Evolutionary conservation across 2,797 vertebrate genomes (phyloP).

Genomic region (Varecia variegata): DNA sequence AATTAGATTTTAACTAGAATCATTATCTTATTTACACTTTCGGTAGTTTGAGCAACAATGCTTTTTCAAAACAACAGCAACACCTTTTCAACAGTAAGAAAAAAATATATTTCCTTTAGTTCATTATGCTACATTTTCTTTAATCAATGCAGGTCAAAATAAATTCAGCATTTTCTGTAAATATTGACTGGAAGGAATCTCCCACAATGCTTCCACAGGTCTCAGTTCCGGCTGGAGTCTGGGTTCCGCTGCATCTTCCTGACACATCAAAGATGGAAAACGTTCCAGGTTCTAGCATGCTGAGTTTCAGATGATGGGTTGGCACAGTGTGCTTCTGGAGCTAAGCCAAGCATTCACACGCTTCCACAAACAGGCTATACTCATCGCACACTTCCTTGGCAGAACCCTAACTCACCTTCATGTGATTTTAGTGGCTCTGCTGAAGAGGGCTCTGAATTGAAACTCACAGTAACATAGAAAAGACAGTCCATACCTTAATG

Average conservation of each 20-base stretch:
- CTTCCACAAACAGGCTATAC: background rate
- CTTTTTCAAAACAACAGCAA: conserved; percentile 32
- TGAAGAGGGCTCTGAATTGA: background rate
- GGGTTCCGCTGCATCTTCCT: background rate
- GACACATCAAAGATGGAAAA: conserved; percentile 24
- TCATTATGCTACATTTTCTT: conserved; percentile 34
- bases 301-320: background rate
- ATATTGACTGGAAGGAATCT: conserved; percentile 23
- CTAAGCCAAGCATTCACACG: background rate
- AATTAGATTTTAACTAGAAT: background rate
- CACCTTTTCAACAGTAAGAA: conserved; percentile 6
- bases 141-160: conserved; percentile 47
- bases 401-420: background rate
- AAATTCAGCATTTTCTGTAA: conserved; percentile 5
- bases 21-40: conserved; percentile 20
- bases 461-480: background rate
- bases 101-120: background rate
- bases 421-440: background rate
- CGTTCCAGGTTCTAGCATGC: background rate
- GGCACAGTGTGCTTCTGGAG: background rate
- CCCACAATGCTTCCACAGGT: background rate
- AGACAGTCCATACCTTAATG: background rate
- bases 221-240: background rate
- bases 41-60: background rate
- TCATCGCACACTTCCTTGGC: background rate